Conservation (phyloP, 2,797 vertebrate species). For the Megaceryle alcyon region DNA sequence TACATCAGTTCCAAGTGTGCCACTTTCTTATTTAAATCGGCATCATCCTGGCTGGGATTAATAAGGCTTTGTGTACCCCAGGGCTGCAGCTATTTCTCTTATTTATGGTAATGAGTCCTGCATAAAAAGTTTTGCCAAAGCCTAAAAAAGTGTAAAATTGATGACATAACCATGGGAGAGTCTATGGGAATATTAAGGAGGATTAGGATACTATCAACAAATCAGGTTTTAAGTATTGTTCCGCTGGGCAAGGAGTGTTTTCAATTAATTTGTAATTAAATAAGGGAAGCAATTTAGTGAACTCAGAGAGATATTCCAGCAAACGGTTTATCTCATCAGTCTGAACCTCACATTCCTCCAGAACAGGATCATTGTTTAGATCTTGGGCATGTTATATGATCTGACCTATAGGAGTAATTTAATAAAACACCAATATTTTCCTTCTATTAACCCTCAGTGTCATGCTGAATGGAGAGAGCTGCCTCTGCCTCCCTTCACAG, state of each 20-base stretch:
- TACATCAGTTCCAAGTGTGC: neutral
- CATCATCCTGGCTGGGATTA: neutral
- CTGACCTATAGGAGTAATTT: conserved; percentile 81
- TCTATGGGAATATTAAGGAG: conserved; percentile 73
- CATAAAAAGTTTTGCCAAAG: conserved; percentile 54
- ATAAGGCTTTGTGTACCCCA: neutral
- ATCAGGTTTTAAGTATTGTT: conserved; percentile 74
- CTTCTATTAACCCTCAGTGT: conserved; percentile 77
- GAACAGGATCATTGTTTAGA: conserved; percentile 82
- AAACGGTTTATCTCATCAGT: conserved; percentile 81
- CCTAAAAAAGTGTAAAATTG: conserved; percentile 68
- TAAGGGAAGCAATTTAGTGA: conserved; percentile 83
- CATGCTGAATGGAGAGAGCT: conserved; percentile 60
- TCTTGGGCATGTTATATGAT: conserved; percentile 77
- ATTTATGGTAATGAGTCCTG: conserved; percentile 1
- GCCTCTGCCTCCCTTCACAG: conserved; percentile 49
- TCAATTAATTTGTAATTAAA: conserved; percentile 87
- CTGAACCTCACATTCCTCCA: conserved; percentile 80
- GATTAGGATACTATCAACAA: conserved; percentile 82
- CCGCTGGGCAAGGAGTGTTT: conserved; percentile 78
- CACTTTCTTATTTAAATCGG: neutral
- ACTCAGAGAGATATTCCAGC: conserved; percentile 76
- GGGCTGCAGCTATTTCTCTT: conserved; percentile 14
- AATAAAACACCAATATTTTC: conserved; percentile 85
- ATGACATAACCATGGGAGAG: conserved; percentile 74